phyloP scores from a whole-genome alignment of 2,797 vertebrate species.

The Sciaenops ocellatus region DNA sequence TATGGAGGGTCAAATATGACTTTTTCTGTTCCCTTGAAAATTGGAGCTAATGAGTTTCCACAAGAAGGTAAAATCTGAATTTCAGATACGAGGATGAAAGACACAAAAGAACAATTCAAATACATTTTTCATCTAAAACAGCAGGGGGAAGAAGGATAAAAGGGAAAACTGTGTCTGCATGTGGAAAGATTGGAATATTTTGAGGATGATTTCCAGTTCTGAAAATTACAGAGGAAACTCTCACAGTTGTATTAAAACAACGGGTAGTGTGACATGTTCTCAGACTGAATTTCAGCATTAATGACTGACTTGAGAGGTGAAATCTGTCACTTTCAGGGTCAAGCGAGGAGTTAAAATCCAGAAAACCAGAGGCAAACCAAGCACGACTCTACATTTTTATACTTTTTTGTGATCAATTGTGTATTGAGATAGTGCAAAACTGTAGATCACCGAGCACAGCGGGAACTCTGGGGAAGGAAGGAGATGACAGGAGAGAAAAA shows the following conservation, averaged over 20 bases:
- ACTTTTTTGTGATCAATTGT: no score
- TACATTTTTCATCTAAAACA: conserved; percentile 43
- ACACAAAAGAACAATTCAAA: conserved; percentile 29
- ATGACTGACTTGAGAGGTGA: background rate
- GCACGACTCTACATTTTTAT: background rate
- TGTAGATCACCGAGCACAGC: no score
- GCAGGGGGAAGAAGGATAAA: background rate
- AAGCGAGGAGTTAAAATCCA: background rate
- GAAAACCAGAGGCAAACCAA: background rate
- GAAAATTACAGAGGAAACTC: conserved; percentile 3
- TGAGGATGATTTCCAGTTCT: background rate
- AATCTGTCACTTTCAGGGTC: background rate
- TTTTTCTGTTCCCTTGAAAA: conserved; percentile 8
- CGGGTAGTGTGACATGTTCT: background rate
- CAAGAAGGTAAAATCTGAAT: background rate
- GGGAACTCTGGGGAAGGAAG: no score
- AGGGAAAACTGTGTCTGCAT: background rate
- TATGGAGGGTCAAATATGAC: conserved; percentile 24
- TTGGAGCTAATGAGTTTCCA: conserved; percentile 29
- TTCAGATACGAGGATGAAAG: conserved; percentile 25
- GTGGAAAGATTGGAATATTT: background rate
- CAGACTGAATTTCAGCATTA: background rate
- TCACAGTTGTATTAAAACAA: background rate
- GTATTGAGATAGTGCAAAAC: no score
- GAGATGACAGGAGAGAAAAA: no score